Evolutionary conservation across 2,888 invertebrate genomes (phyloP).

Genomic region (Clitarchus hookeri): DNA sequence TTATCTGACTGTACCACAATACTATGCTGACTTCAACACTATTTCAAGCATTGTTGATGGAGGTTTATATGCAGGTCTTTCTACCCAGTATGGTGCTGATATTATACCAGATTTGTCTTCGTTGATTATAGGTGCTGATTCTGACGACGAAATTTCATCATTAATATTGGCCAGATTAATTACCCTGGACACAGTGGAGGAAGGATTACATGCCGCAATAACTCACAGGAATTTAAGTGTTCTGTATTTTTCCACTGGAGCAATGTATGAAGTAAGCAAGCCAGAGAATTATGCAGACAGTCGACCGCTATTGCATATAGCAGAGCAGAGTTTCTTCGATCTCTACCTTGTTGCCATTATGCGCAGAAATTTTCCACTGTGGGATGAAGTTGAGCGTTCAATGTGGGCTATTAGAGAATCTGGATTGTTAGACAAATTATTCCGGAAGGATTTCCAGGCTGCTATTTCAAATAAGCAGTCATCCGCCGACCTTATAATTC

Average conservation of each 20-base stretch:
- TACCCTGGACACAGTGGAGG: background rate
- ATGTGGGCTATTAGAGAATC: background rate
- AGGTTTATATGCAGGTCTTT: background rate
- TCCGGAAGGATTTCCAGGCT: background rate
- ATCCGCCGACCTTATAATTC: too few relatives aligned
- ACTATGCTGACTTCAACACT: background rate
- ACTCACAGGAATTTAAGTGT: background rate
- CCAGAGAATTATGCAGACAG: background rate
- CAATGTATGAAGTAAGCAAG: background rate
- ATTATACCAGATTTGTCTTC: background rate
- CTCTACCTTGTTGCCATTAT: background rate
- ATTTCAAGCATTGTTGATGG: background rate
- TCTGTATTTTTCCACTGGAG: background rate
- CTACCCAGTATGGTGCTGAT: background rate
- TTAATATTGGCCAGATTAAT: background rate
- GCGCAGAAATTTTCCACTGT: background rate
- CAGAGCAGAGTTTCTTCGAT: background rate
- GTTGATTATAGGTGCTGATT: background rate
- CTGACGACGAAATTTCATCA: background rate
- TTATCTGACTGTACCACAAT: background rate
- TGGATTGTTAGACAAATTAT: background rate
- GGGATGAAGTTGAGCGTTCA: background rate
- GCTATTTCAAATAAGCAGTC: too few relatives aligned
- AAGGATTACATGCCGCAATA: background rate
- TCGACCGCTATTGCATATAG: background rate